Base-by-base conservation (phyloP, 1,140 invertebrate genomes). In the Meloidogyne chitwoodi region DNA sequence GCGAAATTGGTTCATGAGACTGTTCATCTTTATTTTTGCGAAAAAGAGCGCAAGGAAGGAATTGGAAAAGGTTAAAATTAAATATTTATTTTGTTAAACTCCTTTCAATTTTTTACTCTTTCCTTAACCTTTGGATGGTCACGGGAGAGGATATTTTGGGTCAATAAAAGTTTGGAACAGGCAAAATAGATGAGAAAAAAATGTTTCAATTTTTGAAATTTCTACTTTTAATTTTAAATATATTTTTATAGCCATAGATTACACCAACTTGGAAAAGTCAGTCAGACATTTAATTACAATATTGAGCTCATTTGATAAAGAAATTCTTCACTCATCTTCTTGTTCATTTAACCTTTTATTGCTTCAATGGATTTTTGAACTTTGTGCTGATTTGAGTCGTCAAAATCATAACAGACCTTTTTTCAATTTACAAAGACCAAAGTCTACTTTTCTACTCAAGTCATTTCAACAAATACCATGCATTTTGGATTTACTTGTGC, bases 291-390 rank as follows among this genome's bases (percentile, higher is more conserved):
- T 73, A 64, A 22, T 73, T 34, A 19, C 71, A 29, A 73, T 34
- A 6, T 63, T 73, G 14, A 73, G 11, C 26, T 24, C 24, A 8
- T 73, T 73, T 29, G 19, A 64, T 24, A 22, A 16, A 14, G 71
- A 73, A 73, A 56, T 56, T n/a, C 1, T 3, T 38, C 34, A 38
- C 1, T 29, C 38, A 61, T 34, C 29, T 12, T 29, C 31, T 6
- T 64, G 26, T 31, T 27, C 71, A 26, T 73, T 73, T 64, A 38
- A 24, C 24, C 10, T 64, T 61, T 63, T 34, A 63, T 61, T 73
- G 22, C 56, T 73, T 24, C 38, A 73, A 61, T 26, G 61, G 71
- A 44, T 73, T 16, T 73, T 73, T 38, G 71, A 73, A 73, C 56
- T 73, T 22, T 73, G 48, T 12, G 41, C 71, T 6, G 71, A 73